Evolutionary conservation across 2,797 vertebrate genomes (phyloP), one percentile per base, ranked within the genome.

Genomic region (Labeo calbasu): DNA sequence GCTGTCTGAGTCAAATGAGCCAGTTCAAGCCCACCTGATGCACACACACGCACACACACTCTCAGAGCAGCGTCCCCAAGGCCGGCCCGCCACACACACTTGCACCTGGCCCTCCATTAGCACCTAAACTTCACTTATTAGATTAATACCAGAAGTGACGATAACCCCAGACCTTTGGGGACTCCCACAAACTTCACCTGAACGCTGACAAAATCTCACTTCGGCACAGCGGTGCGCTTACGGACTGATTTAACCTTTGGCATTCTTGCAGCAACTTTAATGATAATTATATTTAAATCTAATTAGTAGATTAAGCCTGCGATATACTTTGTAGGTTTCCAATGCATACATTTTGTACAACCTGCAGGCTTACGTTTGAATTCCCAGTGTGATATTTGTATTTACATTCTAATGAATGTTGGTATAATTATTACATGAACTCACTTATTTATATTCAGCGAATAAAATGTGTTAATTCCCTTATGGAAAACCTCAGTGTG

Each of bases 1-100:
- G 89, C 91, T 91, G 91, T 86, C 91, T 88, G 88, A 90, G 90
- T 91, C 90, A 91, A 92, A 91, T 92, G 91, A 90, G 88, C 86
- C 90, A 91, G 88, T 88, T 88, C 89, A 90, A 83, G 87, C 88
- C 89, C 91, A 91, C 91, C 91, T 92, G 91, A 92, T 92, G 91
- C 81, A 80, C 83, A 82, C 84, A 76, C 80, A 40, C 84, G 32
- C 48, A 72, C 81, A 75, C 68, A 76, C 71, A 71, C 79, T 50
- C 79, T 72, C 77, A 80, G 61, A 81, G 65, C 76, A 7, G 32
- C 0, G 85, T 88, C 89, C 89, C 88, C 51, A 77, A 71, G 89
- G 89, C 83, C 80, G 70, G 72, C 13, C 77, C 25, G 63, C 86
- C 79, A 88, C 85, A 87, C 83, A 85, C 85, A 80, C 79, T 84